Base-by-base conservation (phyloP, 2,797 vertebrate species). In the Sebastes cheni region DNA sequence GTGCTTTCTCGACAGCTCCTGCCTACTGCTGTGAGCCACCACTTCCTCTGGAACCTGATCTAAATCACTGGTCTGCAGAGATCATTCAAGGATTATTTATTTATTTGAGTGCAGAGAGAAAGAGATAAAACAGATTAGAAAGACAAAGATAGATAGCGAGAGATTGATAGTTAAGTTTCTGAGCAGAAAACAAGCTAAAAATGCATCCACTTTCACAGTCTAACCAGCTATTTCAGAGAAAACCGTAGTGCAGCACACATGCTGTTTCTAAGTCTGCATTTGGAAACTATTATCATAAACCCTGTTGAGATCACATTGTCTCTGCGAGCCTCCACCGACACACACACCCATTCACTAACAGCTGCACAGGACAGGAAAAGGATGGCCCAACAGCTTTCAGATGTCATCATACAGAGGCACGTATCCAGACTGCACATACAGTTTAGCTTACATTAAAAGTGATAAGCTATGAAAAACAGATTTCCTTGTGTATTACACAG, bases 1-100 rank as follows among this genome's bases (percentile, higher is more conserved):
- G 89, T 96, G 96, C 72, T 97, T 97, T 90, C 97, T 96, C 64
- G 86, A 95, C 46, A 94, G 82, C 85, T 97, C 96, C 54, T 95
- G 94, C n/a, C 91, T 91, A 25, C 95, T 96, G 93, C 94, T 94
- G 81, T 96, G 95, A 60, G 94, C 93, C 18, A 94, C 92, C 1
- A 92, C 92, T 92, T 99, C 98, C 91, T 98, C 98, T 0, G 97
- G 97, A 92, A 98, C 98, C 86, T 98, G 96, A 77, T 96, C 96
- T 75, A 99, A 93, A 88, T 99, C 98, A 71, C 95, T 96, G 67
- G 95, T 97, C 98, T 99, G 95, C 72, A 87, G 23, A 65, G 58
- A 81, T 72, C 12, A 25, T 65, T 42, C 62, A 27, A 25, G 4
- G 14, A 66, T 18, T 23, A 66, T 66, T 42, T 25, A 8, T 50